These are phyloP conservation scores for Balaeniceps rex DNA, from an alignment of 2,113 vertebrate species.

Conservation along the genomic window DNA sequence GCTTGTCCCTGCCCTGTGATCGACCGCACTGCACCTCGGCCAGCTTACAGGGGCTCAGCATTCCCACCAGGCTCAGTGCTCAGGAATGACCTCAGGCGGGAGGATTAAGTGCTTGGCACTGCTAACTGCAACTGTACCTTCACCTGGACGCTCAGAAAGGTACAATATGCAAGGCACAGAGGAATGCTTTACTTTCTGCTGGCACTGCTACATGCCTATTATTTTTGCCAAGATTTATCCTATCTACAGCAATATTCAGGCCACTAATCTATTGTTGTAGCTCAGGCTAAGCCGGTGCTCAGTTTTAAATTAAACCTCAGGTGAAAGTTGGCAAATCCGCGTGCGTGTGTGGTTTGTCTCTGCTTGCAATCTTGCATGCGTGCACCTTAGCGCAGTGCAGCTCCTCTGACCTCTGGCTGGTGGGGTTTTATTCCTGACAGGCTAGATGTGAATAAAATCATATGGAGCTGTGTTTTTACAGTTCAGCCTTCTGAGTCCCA, in stretches of 20 bases:
- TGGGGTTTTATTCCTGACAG: conserved; percentile 14
- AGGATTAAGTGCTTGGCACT: not conserved
- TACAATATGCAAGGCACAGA: not conserved
- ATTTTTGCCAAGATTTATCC: not conserved
- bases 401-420: not conserved
- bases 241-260: not conserved
- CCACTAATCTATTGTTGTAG: not conserved
- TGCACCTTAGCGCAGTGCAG: not conserved
- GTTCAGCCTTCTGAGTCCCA: conserved; percentile 27
- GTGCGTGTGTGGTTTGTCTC: not conserved
- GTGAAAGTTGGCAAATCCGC: not conserved
- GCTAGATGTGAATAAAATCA: conserved; percentile 45
- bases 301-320: conserved; percentile 30
- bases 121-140: not conserved
- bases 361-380: not conserved
- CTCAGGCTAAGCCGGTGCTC: not conserved
- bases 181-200: not conserved
- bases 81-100: not conserved
- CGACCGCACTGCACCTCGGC: rapidly evolving
- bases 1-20: not conserved
- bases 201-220: not conserved
- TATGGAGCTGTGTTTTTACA: conserved; percentile 40
- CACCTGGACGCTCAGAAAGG: not conserved
- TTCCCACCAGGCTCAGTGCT: not conserved
- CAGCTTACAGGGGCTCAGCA: not conserved